Evolutionary conservation across 2,797 vertebrate species (phyloP).

Genomic region (Apogon hyalosoma): DNA sequence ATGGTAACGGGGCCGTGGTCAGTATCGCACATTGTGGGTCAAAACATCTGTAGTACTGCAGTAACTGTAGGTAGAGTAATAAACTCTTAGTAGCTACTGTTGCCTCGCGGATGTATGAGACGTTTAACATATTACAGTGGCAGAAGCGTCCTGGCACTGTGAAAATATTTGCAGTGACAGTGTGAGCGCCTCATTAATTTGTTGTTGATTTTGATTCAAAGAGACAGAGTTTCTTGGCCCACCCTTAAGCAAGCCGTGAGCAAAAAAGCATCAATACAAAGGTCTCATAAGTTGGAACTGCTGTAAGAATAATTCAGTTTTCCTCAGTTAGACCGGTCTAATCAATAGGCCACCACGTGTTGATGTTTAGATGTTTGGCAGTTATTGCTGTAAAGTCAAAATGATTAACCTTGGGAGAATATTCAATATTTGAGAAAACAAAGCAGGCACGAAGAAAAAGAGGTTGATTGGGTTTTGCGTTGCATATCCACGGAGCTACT

Average conservation of each 20-base stretch:
- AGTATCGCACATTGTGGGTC: background rate
- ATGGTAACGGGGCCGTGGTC: too few relatives aligned
- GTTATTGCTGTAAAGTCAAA: slow-evolving; percentile 27
- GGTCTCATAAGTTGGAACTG: slow-evolving; percentile 23
- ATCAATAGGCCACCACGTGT: slow-evolving; percentile 59
- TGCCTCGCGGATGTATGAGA: background rate
- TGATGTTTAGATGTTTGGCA: slow-evolving; percentile 52
- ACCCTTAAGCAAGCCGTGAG: slow-evolving; percentile 19
- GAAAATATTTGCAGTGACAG: slow-evolving; percentile 13
- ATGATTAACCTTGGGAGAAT: slow-evolving; percentile 47
- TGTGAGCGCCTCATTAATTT: slow-evolving; percentile 43
- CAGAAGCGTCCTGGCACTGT: slow-evolving; percentile 1
- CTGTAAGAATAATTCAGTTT: slow-evolving; percentile 33
- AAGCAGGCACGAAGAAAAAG: background rate
- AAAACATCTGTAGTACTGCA: background rate
- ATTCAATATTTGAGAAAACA: slow-evolving; percentile 8
- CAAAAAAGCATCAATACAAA: slow-evolving; percentile 25
- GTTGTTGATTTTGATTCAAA: slow-evolving; percentile 46
- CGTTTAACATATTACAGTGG: background rate
- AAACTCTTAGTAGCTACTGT: background rate
- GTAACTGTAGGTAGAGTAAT: background rate
- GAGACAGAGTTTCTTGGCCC: slow-evolving; percentile 18
- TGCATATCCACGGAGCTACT: background rate
- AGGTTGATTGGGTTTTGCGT: background rate
- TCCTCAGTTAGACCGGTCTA: slow-evolving; percentile 25